Base-by-base conservation (phyloP, 2,888 invertebrate species). In the Clusia tigrina region DNA sequence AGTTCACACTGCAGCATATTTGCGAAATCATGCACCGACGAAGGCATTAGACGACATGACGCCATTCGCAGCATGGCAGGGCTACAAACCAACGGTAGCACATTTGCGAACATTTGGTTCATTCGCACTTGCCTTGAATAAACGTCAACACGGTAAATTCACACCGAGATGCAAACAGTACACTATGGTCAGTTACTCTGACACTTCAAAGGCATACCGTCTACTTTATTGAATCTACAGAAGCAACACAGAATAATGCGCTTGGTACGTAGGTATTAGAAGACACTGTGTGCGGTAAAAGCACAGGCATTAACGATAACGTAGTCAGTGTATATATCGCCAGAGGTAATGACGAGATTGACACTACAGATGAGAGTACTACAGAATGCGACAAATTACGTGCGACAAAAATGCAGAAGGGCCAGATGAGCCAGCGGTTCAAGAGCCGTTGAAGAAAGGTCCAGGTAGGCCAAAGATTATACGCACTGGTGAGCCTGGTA, bases 31-130 rank as follows among this genome's bases (percentile, higher is more conserved):
- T 20, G 48, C 48, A 20, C 18, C 22, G 22, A 48, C 48, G 5
- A 48, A 48, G 15, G 3, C 48, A 3, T 22, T 51, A 25, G 60
- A 46, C 18, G 56, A 56, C 17, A 57, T 48, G 24, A 67, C 63
- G 9, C 64, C 65, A 46, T 59, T 60, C 9, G 64, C 67, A 54
- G 18, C 56, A n/a, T 67, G 66, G 63, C 55, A 10, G 55, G 56
- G 46, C 32, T 54, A 18, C 26, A 67, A 67, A 46, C 67, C 63
- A 1, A 53, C 62, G 24, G 58, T 68, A 32, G 25, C 54, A 2
- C 64, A 64, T 18, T 54, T 67, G 17, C 59, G 46, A 51, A 54
- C 64, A 10, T 64, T 67, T 54, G 66, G 66, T 15, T 60, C 63
- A 9, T 38, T 42, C 22, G 22, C 52, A 12, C 59, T 63, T 38